phyloP scores from a whole-genome alignment of 2,888 invertebrate genomes.

The Acronicta leporina region DNA sequence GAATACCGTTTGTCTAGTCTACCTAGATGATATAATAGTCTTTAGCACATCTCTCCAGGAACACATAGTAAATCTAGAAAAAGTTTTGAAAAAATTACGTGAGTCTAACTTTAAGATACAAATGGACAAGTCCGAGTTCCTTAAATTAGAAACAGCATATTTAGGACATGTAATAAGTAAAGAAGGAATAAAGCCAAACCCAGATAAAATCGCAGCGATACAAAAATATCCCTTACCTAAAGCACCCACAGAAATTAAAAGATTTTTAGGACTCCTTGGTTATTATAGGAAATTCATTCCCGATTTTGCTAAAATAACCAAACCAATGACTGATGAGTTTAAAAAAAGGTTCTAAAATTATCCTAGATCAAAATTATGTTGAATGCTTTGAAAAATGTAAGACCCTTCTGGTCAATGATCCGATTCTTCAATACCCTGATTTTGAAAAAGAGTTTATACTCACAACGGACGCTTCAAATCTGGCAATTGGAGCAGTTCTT shows the following conservation, averaged over 20 bases:
- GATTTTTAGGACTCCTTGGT: neutral
- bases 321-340: conserved; percentile 2
- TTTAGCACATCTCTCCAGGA: conserved; percentile 26
- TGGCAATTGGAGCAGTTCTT: neutral
- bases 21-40: conserved; percentile 19
- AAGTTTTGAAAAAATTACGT: conserved; percentile 13
- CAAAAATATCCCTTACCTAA: neutral
- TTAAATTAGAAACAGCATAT: conserved; percentile 16
- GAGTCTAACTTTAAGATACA: conserved; percentile 34
- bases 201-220: conserved; percentile 9
- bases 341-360: neutral
- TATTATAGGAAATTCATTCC: conserved; percentile 6
- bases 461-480: neutral
- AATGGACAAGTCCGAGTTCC: conserved; percentile 19
- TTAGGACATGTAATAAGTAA: conserved; percentile 7
- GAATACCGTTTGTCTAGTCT: neutral
- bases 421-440: neutral
- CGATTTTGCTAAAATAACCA: conserved; percentile 1
- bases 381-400: neutral
- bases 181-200: conserved; percentile 13
- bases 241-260: neutral
- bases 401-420: neutral
- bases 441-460: neutral
- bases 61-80: conserved; percentile 16
- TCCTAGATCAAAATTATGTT: neutral